phyloP scores from a whole-genome alignment of 1,140 invertebrate genomes.

The Heliothis subflexa region DNA sequence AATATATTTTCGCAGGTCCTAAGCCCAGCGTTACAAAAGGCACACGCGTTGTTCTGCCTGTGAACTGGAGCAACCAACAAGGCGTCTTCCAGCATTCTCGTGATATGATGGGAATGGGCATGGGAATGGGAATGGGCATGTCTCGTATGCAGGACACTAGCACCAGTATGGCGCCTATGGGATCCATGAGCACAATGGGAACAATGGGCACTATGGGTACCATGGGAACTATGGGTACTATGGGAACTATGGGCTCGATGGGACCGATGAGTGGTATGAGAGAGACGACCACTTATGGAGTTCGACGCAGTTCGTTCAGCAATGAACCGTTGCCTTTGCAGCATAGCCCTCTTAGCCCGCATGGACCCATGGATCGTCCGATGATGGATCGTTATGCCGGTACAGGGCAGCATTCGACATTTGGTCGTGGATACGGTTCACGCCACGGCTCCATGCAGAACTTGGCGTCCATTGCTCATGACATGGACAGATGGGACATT shows the following conservation, averaged over 20 bases:
- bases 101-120: constrained; percentile 76
- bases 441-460: constrained; percentile 82
- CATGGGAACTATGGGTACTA: constrained; percentile 59
- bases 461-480: constrained; percentile 82
- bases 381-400: constrained; percentile 76
- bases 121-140: constrained; percentile 71
- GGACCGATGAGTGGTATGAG: constrained; percentile 76
- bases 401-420: constrained; percentile 73
- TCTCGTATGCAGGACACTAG: constrained; percentile 73
- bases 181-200: constrained; percentile 60
- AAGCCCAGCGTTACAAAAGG: constrained; percentile 89
- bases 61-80: constrained; percentile 84
- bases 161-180: constrained; percentile 63
- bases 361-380: constrained; percentile 77
- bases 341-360: constrained; percentile 82
- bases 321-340: constrained; percentile 80
- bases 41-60: constrained; percentile 87
- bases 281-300: constrained; percentile 78
- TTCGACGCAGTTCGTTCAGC: constrained; percentile 82
- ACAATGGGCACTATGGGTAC: constrained; percentile 58
- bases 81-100: constrained; percentile 79
- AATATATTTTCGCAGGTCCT: constrained; percentile 84
- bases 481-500: constrained; percentile 88
- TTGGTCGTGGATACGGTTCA: constrained; percentile 74
- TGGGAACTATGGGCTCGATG: constrained; percentile 65